These are phyloP conservation scores for Halcyon leucocephala DNA, from an alignment of 2,797 vertebrate species.

Conservation along the genomic window DNA sequence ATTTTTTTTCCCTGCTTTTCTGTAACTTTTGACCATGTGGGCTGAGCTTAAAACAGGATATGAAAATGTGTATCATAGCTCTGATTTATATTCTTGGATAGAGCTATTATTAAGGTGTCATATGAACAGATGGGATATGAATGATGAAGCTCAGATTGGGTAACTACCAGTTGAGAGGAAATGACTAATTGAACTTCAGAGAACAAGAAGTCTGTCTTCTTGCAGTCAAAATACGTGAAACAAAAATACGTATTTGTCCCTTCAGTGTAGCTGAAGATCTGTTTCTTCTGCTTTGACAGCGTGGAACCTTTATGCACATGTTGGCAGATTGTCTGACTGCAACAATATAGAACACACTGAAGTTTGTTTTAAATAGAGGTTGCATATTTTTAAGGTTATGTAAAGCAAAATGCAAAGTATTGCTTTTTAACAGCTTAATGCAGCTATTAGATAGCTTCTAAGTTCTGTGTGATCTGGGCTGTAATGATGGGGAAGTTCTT, in stretches of 20 bases:
- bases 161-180: conserved; percentile 74
- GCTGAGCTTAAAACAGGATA: conserved; percentile 83
- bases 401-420: neutral
- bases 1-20: conserved; percentile 13
- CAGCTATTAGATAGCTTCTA: neutral
- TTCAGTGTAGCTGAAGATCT: conserved; percentile 52
- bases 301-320: conserved; percentile 53
- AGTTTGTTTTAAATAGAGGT: conserved; percentile 12
- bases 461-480: neutral
- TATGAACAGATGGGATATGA: conserved; percentile 72
- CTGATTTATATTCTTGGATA: conserved; percentile 63
- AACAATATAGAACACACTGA: conserved; percentile 6
- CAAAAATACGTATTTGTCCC: conserved; percentile 67
- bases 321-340: conserved; percentile 64
- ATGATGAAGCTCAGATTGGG: conserved; percentile 71
- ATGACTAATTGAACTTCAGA: conserved; percentile 75
- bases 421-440: conserved; percentile 8
- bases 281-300: conserved; percentile 60
- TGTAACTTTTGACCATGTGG: conserved; percentile 72
- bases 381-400: conserved; percentile 9
- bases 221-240: conserved; percentile 71
- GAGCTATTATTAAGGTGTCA: conserved; percentile 74
- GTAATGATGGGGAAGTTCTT: neutral
- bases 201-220: conserved; percentile 76
- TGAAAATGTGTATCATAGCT: conserved; percentile 66